Base-by-base conservation (phyloP, 2,888 invertebrate genomes). In the Stenchaetothrips biformis region DNA sequence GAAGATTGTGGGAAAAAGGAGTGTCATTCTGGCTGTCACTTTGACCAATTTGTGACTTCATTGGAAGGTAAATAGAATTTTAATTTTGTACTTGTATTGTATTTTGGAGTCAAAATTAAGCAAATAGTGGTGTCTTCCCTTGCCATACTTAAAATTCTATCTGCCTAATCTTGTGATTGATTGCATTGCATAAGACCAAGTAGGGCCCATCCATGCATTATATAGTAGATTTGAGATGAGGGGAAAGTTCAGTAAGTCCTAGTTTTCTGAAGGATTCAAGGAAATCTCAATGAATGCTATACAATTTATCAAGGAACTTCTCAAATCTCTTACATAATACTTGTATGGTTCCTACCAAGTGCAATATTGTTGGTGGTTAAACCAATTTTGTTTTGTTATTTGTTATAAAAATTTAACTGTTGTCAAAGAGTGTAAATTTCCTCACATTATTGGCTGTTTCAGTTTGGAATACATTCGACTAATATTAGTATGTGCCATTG, bases 401-500 rank as follows among this genome's bases (percentile, higher is more conserved):
- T 74, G 67, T 74, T 74, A 74, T 37, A 2, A 74, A 74, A 74
- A 8, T 74, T 74, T 11, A 25, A 74, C 21, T 74, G 67, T 59
- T 59, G 18, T 59, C 11, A 16, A 59, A 59, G 11, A 74, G 25
- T 21, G 25, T 25, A 74, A 74, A 25, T 74, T 18, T 59, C 18
- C 18, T 18, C 18, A 18, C 59, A 13, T 16, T 18, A 13, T 59
- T 9, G 59, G 59, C 59, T 59, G 59, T 59, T 59, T 59, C 18
- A 59, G 16, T 74, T n/a, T 6, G 67, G 25, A 74, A 8, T 74
- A 0, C 25, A 25, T 74, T 21, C 21, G 18, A 74, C 25, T 6
- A 67, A 25, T 74, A 25, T 74, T 25, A 25, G 21, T 25, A 74
- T 74, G 67, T 74, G 67, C 67, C 67, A 74, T 74, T 74, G 67